Base-by-base conservation (phyloP, 2,888 invertebrate species). In the Hirtodrosophila duncani region DNA sequence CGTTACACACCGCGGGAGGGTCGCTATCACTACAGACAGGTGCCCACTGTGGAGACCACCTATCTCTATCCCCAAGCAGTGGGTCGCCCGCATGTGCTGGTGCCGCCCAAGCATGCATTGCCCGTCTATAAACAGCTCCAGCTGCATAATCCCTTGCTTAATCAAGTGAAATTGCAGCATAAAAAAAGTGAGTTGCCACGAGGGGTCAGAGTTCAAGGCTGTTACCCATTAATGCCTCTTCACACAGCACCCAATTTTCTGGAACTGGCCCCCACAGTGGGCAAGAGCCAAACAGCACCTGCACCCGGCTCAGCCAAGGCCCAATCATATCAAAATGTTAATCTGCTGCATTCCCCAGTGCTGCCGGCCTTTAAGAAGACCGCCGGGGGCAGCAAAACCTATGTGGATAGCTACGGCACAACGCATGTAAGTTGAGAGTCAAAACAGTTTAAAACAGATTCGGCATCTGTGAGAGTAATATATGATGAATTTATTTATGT, bases 41-140 rank as follows among this genome's bases (percentile, higher is more conserved):
- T 87, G 21, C 88, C 88, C 57, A 85, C 88, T 3, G 84, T 90
- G 11, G 90, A 91, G 66, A 90, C 91, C 1, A 91, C 91, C 2
- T 91, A 91, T 82, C 83, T 89, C 27, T 89, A 89, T 61, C 87
- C 89, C 18, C 87, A 86, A 63, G 81, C 83, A 3, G 80, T 84
- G 56, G 84, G 84, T 13, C 80, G 82, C 10, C 63, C 59, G 31
- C 66, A 65, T 26, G 68, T 61, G 61, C 33, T 49, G 53, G 72
- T 58, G 36, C 70, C 71, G 17, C 66, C 77, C 7, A 67, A 63
- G 41, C 81, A 84, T 39, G 67, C 70, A 3, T 52, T 81, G 37
- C 87, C 87, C 3, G 63, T 74, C 14, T 85, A 85, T 53, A 71
- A 68, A 7, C 84, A 84, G 26, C 57, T 86, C 20, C 77, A 83